phyloP scores from a whole-genome alignment of 2,113 vertebrate genomes.

The Chloropsis hardwickii region DNA sequence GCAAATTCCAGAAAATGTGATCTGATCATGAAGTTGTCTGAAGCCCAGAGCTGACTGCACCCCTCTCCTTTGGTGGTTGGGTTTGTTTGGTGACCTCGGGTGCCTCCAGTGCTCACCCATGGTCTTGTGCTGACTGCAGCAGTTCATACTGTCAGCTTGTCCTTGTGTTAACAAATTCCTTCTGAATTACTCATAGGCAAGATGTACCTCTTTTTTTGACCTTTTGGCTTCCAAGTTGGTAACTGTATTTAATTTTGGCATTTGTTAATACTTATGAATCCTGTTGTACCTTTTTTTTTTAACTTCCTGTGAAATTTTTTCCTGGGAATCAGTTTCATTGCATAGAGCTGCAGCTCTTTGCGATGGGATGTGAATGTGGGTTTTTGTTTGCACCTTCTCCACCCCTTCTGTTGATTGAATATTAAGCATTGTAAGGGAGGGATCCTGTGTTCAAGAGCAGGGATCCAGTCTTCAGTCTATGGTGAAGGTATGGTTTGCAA shows the following conservation, averaged over 20 bases:
- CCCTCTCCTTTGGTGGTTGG: not conserved
- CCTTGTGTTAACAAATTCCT: slow-evolving; percentile 56
- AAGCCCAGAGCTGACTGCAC: not conserved
- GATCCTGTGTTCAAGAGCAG: not conserved
- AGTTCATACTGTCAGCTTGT: slow-evolving; percentile 10
- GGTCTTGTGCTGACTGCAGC: not conserved
- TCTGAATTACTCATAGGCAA: slow-evolving; percentile 34
- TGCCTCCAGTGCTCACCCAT: not conserved
- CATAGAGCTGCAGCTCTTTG: not conserved
- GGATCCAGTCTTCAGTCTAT: not conserved
- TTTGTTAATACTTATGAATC: not conserved
- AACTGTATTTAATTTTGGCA: slow-evolving; percentile 23
- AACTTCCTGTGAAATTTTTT: not conserved
- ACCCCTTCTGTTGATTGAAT: not conserved
- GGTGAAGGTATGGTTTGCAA: not conserved
- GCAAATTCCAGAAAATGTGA: not conserved
- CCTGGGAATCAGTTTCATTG: not conserved
- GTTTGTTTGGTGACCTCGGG: not conserved
- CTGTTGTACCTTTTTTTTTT: not conserved
- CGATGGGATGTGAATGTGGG: not conserved
- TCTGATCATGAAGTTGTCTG: not conserved
- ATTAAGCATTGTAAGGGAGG: not conserved
- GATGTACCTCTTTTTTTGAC: slow-evolving; percentile 47
- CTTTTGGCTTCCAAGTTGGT: slow-evolving; percentile 21
- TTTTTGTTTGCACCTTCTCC: not conserved